phyloP scores from a whole-genome alignment of 1,140 invertebrate species.

The Brachionus asplanchnoidis region DNA sequence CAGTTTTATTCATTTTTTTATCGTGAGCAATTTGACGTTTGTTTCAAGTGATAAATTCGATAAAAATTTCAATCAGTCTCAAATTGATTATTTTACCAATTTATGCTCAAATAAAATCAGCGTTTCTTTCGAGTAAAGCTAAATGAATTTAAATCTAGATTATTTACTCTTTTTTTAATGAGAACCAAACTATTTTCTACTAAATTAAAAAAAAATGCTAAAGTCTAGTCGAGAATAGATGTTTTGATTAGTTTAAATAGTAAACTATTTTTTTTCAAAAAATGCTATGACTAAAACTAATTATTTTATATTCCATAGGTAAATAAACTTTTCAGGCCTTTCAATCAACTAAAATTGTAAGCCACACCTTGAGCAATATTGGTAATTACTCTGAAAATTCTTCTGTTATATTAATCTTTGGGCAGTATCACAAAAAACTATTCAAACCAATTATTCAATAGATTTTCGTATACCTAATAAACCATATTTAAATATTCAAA shows the following conservation, averaged over 20 bases:
- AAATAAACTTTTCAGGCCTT: neutral
- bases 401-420: neutral
- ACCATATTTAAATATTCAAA: neutral
- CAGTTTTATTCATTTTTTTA: neutral
- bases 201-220: neutral
- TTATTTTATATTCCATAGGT: neutral
- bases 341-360: neutral
- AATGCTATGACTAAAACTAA: conserved; percentile 30
- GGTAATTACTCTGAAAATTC: neutral
- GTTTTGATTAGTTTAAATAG: neutral
- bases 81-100: neutral
- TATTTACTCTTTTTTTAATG: neutral
- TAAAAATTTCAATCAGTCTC: neutral
- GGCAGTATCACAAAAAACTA: neutral
- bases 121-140: neutral
- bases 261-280: neutral
- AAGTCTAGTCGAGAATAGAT: conserved; percentile 16
- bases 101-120: neutral
- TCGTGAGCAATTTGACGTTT: neutral
- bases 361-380: neutral
- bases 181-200: neutral
- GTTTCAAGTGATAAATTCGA: neutral
- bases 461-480: neutral
- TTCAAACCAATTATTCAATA: neutral
- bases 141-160: neutral